Conservation (phyloP, 2,797 vertebrate species). For the Karalla daura region DNA sequence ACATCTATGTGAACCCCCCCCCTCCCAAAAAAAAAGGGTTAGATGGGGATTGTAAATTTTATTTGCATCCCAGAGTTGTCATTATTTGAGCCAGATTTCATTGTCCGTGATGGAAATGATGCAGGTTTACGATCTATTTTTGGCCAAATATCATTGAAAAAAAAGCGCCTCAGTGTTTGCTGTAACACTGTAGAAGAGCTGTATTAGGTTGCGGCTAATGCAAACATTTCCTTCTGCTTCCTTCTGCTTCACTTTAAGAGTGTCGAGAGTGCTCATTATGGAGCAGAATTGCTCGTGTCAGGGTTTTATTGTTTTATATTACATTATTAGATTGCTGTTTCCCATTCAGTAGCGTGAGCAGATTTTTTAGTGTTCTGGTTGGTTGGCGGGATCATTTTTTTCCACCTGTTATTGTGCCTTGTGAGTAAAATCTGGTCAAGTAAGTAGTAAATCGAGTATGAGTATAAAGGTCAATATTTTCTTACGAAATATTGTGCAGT, state of each 20-base stretch:
- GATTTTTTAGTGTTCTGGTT: background rate
- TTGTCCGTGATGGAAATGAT: background rate
- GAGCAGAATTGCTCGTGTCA: constrained; percentile 3
- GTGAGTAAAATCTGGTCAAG: background rate
- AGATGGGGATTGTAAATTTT: too few relatives aligned
- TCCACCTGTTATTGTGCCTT: background rate
- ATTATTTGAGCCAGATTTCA: too few relatives aligned
- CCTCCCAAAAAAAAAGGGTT: too few relatives aligned
- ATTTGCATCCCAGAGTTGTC: too few relatives aligned
- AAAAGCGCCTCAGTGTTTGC: background rate
- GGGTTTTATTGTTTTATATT: background rate
- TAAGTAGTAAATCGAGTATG: background rate
- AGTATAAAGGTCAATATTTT: background rate
- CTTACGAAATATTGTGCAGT: background rate
- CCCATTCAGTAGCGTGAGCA: constrained; percentile 6
- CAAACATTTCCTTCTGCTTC: constrained; percentile 26
- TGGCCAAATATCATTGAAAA: background rate
- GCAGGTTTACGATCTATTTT: background rate
- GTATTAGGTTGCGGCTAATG: constrained; percentile 32
- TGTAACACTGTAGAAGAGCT: background rate
- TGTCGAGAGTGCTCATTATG: constrained; percentile 25
- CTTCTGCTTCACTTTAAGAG: constrained; percentile 8
- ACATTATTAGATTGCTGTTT: constrained; percentile 23
- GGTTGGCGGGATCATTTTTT: background rate
- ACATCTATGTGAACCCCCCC: background rate